Percentiles rank a stretch among this genome's conserved stretches.
Conservation (phyloP, 1,140 invertebrate species). For the Popillia japonica region DNA sequence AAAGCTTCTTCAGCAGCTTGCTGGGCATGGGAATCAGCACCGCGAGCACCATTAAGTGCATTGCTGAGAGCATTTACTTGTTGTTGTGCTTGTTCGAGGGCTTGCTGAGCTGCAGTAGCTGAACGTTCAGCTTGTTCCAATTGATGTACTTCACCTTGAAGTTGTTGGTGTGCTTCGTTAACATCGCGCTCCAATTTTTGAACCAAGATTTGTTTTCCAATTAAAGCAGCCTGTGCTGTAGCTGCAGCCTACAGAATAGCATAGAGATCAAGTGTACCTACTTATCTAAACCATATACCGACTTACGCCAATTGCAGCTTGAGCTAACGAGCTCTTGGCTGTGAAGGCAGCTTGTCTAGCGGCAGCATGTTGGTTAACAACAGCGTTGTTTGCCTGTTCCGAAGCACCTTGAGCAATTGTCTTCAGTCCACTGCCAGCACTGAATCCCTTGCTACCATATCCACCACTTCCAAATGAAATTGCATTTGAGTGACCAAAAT, state of each 20-base stretch:
- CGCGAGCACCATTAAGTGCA: constrained; percentile 66
- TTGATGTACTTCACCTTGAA: constrained; percentile 65
- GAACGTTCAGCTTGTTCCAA: constrained; percentile 65
- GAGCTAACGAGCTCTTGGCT: constrained; percentile 12
- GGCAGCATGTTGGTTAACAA: constrained; percentile 22
- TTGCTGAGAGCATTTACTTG: constrained; percentile 48
- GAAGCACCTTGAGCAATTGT: constrained; percentile 19
- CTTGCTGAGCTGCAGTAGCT: constrained; percentile 64
- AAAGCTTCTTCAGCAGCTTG: constrained; percentile 65
- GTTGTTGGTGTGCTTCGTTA: constrained; percentile 62
- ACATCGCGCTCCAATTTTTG: constrained; percentile 65
- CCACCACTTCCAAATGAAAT: neutral
- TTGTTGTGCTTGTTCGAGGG: constrained; percentile 59
- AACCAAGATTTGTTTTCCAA: constrained; percentile 67
- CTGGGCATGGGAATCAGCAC: constrained; percentile 64
- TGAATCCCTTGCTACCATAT: constrained; percentile 28
- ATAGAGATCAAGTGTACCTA: neutral
- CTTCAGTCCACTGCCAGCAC: constrained; percentile 23
- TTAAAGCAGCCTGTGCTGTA: constrained; percentile 64
- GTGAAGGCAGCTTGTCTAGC: constrained; percentile 28
- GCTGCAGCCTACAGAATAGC: constrained; percentile 7
- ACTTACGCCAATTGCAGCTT: constrained; percentile 36
- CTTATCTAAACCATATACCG: neutral
- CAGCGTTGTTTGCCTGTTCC: constrained; percentile 9
- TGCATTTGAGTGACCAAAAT: neutral